These are phyloP conservation scores for Macropodus opercularis DNA, from an alignment of 2,797 vertebrate genomes.

Conservation along the genomic window DNA sequence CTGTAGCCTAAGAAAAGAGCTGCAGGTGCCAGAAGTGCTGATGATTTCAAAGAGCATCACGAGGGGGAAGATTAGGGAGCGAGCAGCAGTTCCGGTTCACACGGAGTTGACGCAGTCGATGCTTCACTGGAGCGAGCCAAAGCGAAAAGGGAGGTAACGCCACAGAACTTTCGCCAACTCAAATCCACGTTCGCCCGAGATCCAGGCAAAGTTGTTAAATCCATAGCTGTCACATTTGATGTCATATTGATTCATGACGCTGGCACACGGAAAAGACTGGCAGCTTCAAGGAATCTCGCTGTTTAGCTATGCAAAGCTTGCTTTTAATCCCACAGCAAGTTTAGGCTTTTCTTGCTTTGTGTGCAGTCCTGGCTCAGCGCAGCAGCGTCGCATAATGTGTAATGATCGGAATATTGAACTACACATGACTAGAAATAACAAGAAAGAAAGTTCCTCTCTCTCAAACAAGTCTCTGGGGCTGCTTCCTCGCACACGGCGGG, in stretches of 20 bases:
- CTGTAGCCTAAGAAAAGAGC: constrained; percentile 30
- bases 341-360: constrained; percentile 72
- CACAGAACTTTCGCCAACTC: constrained; percentile 53
- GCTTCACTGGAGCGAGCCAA: constrained; percentile 39
- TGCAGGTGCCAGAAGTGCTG: constrained; percentile 53
- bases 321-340: constrained; percentile 80
- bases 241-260: constrained; percentile 77
- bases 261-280: constrained; percentile 68
- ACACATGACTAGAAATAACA: constrained; percentile 74
- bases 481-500: constrained; percentile 31
- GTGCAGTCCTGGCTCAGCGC: constrained; percentile 72
- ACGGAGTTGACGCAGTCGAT: constrained; percentile 50
- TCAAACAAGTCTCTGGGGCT: constrained; percentile 44
- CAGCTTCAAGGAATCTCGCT: constrained; percentile 71
- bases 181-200: constrained; percentile 20
- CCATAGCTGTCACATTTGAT: constrained; percentile 79
- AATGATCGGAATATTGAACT: constrained; percentile 79
- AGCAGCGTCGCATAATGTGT: constrained; percentile 69
- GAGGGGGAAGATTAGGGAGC: constrained; percentile 50
- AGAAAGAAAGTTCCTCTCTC: constrained; percentile 54
- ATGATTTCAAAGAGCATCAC: constrained; percentile 62
- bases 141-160: constrained; percentile 47
- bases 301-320: constrained; percentile 82
- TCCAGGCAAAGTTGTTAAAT: constrained; percentile 64
- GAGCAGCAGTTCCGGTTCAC: constrained; percentile 55